Evolutionary conservation across 2,113 vertebrate species (phyloP).

Genomic region (Cheirogaleus medius): DNA sequence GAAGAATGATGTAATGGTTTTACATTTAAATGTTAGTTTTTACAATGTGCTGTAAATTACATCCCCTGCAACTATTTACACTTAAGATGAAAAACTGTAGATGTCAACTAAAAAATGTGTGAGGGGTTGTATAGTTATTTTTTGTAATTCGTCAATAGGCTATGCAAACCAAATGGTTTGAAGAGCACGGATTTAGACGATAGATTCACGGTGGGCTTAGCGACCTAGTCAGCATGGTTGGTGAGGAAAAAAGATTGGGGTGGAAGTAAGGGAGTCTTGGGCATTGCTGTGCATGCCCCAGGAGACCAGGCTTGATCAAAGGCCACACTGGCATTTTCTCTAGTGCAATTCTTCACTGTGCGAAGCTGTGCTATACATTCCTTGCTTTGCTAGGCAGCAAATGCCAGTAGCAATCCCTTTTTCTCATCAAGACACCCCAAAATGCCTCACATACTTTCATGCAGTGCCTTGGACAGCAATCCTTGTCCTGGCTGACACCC

Average conservation of each 20-base stretch:
- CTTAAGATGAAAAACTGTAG: slow-evolving; percentile 47
- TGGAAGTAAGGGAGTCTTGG: not conserved
- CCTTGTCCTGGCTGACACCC: not conserved
- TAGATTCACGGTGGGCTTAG: not conserved
- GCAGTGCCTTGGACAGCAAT: not conserved
- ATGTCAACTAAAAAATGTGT: slow-evolving; percentile 15
- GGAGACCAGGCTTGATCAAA: not conserved
- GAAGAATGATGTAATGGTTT: slow-evolving; percentile 21
- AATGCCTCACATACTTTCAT: not conserved
- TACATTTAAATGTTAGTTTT: slow-evolving; percentile 49
- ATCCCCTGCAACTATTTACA: slow-evolving; percentile 42
- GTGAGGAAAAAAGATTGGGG: not conserved
- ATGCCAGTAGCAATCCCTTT: not conserved
- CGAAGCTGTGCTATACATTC: not conserved
- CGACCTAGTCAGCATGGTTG: not conserved
- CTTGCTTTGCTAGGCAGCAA: not conserved
- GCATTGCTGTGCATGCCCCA: rapidly evolving
- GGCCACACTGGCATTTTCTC: not conserved
- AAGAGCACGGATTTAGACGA: not conserved
- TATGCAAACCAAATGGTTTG: not conserved
- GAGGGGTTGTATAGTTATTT: not conserved
- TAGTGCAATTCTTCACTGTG: not conserved
- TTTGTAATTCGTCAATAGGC: not conserved
- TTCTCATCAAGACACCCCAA: not conserved
- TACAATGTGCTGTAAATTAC: slow-evolving; percentile 30